Base-by-base conservation (phyloP, 2,113 vertebrate genomes). In the Dinomys branickii region DNA sequence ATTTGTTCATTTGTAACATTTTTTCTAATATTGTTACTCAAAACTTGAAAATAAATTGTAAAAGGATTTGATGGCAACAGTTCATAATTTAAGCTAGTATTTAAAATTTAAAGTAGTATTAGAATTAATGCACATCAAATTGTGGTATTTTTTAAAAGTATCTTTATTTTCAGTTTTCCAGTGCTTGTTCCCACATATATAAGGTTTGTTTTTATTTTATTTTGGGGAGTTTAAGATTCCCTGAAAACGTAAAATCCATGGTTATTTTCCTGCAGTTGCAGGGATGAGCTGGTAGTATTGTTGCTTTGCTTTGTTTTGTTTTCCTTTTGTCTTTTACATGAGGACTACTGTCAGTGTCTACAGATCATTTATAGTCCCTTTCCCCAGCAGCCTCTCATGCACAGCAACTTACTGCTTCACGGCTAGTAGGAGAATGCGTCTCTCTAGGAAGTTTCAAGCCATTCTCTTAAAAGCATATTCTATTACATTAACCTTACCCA, bases 11-110 rank as follows among this genome's bases (percentile, higher is more conserved):
- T 63, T 75, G 65, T 65, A 47, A 80, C 58, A n/a, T 50, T 77
- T 90, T 52, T 81, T 58, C 78, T 82, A 47, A 77, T 75, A 81
- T 12, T 77, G 7, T 77, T 63, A 83, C 7, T 87, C 24, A 71
- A 16, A 78, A 88, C 3, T 65, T 88, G 52, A 94, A 88, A 84
- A 77, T 50, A 91, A 93, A 90, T n/a, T 35, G 6, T 89, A 91
- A 94, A 52, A 44, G 47, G 8, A 93, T 63, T 56, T 90, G 10
- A 50, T 80, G 11, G 10, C 10, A 87, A 50, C 59, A 92, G 52
- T 71, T 90, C 59, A 63, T 52, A 80, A 80, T 90, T 87, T 84
- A 94, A 71, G 47, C 86, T 78, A 93, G 0, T 61, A 92, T 26
- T 41, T 20, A 71, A 87, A 84, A 65, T 38, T 71, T 84, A 90